These are phyloP conservation scores for Pherbina coryleti DNA, from an alignment of 2,888 invertebrate species.

Conservation along the genomic window DNA sequence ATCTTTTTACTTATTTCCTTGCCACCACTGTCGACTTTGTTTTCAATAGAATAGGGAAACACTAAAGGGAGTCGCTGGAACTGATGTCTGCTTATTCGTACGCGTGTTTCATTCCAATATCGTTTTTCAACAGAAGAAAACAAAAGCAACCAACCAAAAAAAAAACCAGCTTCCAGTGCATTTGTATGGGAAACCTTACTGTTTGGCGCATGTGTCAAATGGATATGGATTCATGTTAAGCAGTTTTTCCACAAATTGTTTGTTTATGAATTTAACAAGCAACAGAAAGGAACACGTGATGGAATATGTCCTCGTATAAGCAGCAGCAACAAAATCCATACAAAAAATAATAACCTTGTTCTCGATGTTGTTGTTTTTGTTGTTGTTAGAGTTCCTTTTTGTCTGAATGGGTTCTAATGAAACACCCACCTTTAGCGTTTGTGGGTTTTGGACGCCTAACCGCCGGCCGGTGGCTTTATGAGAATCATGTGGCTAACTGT, in stretches of 20 bases:
- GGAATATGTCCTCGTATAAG: neutral
- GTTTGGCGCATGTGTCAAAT: neutral
- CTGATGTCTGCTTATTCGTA: neutral
- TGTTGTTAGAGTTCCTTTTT: neutral
- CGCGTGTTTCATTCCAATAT: constrained; percentile 14
- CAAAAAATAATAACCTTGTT: neutral
- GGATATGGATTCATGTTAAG: neutral
- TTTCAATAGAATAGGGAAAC: no score
- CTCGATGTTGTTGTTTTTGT: no score
- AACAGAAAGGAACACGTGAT: constrained; percentile 15
- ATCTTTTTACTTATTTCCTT: neutral
- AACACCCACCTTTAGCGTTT: neutral
- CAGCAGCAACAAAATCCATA: neutral
- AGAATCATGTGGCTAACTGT: neutral
- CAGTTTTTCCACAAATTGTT: neutral
- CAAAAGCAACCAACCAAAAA: neutral
- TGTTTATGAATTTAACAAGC: neutral
- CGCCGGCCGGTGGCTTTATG: neutral
- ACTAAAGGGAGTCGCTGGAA: neutral
- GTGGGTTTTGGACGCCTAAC: neutral
- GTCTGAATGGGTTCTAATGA: neutral
- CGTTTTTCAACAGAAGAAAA: neutral
- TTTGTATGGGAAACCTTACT: neutral
- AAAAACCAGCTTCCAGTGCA: neutral
- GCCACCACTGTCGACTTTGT: neutral